Conservation (phyloP, 2,113 vertebrate species). For the Alethe castanea region DNA sequence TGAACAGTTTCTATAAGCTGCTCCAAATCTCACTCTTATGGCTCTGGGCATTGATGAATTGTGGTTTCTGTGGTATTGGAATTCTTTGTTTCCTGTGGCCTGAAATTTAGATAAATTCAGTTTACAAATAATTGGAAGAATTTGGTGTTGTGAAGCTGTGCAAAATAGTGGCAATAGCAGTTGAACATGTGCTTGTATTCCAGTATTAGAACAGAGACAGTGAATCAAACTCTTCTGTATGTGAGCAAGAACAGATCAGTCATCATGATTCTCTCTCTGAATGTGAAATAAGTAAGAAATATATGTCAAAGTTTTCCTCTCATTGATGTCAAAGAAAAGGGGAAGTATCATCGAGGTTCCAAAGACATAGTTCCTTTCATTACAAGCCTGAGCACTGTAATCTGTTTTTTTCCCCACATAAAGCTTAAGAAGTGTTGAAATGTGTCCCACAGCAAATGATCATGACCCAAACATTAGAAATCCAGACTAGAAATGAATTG, state of each 20-base stretch:
- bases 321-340: neutral
- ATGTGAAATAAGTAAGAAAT: neutral
- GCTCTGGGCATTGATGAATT: neutral
- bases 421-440: neutral
- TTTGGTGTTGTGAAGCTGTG: neutral
- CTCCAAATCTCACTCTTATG: neutral
- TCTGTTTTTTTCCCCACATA: neutral
- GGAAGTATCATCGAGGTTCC: fast-evolving
- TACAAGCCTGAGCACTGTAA: neutral
- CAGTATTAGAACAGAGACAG: neutral
- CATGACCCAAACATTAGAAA: neutral
- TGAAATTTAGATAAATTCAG: neutral
- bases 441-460: neutral
- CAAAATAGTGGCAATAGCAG: neutral
- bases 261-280: neutral
- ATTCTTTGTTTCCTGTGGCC: neutral
- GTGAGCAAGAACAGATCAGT: neutral
- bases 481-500: neutral
- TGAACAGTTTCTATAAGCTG: neutral
- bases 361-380: neutral
- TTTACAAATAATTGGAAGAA: neutral
- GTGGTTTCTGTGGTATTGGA: neutral
- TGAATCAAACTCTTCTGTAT: neutral
- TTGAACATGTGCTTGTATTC: neutral
- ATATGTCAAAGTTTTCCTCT: neutral